Percentiles rank a stretch among this genome's conserved stretches.
phyloP scores from a whole-genome alignment of 2,797 vertebrate genomes.

The Semotilus atromaculatus region DNA sequence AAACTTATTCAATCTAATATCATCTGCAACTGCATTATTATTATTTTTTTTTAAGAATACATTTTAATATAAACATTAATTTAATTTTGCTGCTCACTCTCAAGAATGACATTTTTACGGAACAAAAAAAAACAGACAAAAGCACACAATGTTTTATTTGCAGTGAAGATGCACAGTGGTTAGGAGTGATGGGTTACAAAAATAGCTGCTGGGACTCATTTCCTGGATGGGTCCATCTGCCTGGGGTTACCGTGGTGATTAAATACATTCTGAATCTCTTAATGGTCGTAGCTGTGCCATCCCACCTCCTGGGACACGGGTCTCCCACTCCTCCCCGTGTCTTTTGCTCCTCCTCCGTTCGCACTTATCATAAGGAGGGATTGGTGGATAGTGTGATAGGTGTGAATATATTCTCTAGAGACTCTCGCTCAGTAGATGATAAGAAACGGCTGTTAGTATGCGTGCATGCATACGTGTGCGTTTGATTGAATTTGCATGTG shows the following conservation, averaged over 20 bases:
- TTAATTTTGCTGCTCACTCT: background rate
- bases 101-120: background rate
- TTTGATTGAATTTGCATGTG: conserved; percentile 38
- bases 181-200: conserved; percentile 27
- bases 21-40: background rate
- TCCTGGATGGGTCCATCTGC: conserved; percentile 71
- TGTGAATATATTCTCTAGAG: conserved; percentile 58
- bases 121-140: background rate
- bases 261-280: conserved; percentile 67
- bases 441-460: conserved; percentile 50
- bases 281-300: conserved; percentile 53
- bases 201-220: conserved; percentile 66
- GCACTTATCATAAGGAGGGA: conserved; percentile 14
- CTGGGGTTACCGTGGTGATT: conserved; percentile 70
- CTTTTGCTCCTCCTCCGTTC: background rate
- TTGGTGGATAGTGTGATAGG: conserved; percentile 48
- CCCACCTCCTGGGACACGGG: conserved; percentile 50
- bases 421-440: conserved; percentile 58
- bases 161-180: conserved; percentile 19
- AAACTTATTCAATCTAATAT: background rate
- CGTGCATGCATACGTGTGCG: conserved; percentile 24
- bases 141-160: background rate
- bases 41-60: background rate
- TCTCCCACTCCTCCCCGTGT: background rate
- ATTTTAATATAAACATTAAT: background rate